phyloP scores from a whole-genome alignment of 2,797 vertebrate species.

The Botia kubotai region DNA sequence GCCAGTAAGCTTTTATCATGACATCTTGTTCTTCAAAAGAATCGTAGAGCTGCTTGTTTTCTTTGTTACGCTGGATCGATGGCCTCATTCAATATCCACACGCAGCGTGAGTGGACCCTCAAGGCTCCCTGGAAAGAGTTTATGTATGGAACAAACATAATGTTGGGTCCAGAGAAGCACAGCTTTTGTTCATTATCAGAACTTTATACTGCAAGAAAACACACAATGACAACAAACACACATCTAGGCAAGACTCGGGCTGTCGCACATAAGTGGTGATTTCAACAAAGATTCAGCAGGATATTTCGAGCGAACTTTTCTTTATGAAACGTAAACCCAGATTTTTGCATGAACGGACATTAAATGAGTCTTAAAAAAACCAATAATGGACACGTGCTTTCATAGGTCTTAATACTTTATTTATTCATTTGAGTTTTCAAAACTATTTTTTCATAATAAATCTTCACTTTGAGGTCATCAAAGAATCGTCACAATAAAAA shows the following conservation, averaged over 20 bases:
- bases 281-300: background rate
- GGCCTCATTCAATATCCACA: constrained; percentile 37
- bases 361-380: background rate
- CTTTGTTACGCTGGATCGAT: constrained; percentile 55
- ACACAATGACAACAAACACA: background rate
- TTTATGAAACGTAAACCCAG: background rate
- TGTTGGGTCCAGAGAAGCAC: background rate
- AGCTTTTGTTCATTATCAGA: constrained; percentile 6
- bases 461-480: constrained; percentile 87
- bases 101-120: constrained; percentile 19
- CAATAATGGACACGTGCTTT: constrained; percentile 54
- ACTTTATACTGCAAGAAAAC: constrained; percentile 1
- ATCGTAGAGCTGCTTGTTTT: constrained; percentile 35
- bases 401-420: constrained; percentile 84
- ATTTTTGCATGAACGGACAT: background rate
- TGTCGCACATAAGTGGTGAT: background rate
- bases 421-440: constrained; percentile 86
- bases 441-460: constrained; percentile 89
- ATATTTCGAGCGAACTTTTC: too few relatives aligned
- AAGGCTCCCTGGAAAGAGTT: constrained; percentile 13
- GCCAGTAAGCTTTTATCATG: constrained; percentile 33
- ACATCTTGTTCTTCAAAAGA: constrained; percentile 46
- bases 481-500: constrained; percentile 89
- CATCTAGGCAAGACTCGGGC: background rate
- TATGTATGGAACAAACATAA: constrained; percentile 5